phyloP scores from a whole-genome alignment of 2,797 vertebrate species.

The Phrynocephalus vlangalii region DNA sequence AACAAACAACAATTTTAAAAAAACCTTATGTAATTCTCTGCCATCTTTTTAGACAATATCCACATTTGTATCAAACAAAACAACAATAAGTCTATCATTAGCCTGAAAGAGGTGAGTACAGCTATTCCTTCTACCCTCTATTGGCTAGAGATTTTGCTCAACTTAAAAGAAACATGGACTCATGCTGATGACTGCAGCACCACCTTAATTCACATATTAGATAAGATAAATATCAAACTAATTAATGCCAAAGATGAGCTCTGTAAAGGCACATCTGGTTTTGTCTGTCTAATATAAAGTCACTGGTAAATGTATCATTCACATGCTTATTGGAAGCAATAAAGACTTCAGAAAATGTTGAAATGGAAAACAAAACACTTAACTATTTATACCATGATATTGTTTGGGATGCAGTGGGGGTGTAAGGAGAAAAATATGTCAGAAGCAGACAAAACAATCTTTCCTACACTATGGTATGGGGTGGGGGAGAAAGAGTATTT shows the following conservation, averaged over 20 bases:
- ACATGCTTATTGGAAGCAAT: constrained; percentile 7
- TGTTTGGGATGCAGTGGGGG: not conserved
- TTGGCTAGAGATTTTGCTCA: constrained; percentile 71
- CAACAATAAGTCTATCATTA: constrained; percentile 66
- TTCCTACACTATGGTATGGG: not conserved
- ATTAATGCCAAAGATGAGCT: constrained; percentile 77
- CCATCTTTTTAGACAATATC: constrained; percentile 35
- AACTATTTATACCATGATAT: not conserved
- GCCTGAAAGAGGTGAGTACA: constrained; percentile 64
- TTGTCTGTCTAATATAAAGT: constrained; percentile 32
- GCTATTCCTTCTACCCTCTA: constrained; percentile 47
- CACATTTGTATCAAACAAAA: constrained; percentile 58
- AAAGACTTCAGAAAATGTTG: constrained; percentile 7
- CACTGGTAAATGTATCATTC: constrained; percentile 21
- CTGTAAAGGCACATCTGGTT: constrained; percentile 33
- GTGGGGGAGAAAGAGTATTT: too few relatives aligned
- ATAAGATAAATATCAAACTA: constrained; percentile 83
- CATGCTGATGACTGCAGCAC: constrained; percentile 77
- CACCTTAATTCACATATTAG: constrained; percentile 80
- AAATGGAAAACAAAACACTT: constrained; percentile 23
- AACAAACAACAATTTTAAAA: not conserved
- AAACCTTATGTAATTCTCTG: not conserved
- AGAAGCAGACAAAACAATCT: not conserved
- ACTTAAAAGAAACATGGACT: constrained; percentile 76
- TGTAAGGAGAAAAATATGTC: not conserved